Evolutionary conservation across 2,888 invertebrate genomes (phyloP).

Genomic region (Ormyrus nitidulus): DNA sequence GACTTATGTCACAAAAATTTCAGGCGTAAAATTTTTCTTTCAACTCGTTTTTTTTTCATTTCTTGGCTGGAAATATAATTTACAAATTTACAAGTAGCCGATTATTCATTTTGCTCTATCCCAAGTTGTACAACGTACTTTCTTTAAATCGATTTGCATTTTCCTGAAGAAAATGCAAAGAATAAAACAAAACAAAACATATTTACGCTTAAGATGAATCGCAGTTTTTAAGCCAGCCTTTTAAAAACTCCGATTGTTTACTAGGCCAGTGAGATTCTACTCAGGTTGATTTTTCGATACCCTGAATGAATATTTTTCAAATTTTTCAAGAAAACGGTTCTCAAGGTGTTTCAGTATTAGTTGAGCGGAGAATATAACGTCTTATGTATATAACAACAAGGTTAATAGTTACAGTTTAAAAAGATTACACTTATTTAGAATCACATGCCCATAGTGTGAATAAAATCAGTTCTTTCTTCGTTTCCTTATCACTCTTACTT

Average conservation of each 20-base stretch:
- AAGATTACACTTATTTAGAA: constrained; percentile 74
- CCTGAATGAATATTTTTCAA: constrained; percentile 25
- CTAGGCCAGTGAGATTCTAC: constrained; percentile 66
- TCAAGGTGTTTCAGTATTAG: constrained; percentile 41
- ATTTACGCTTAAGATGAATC: background rate
- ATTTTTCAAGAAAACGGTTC: constrained; percentile 48
- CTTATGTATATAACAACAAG: constrained; percentile 76
- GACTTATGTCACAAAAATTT: constrained; percentile 34
- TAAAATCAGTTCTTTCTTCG: constrained; percentile 48
- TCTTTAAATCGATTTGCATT: constrained; percentile 16
- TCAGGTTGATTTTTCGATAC: constrained; percentile 30
- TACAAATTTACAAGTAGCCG: constrained; percentile 47
- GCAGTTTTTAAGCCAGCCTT: constrained; percentile 33
- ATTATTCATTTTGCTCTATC: constrained; percentile 17
- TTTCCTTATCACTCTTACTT: too few species aligned
- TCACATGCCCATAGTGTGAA: constrained; percentile 65
- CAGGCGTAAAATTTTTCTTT: constrained; percentile 31
- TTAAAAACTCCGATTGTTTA: constrained; percentile 45
- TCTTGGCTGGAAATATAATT: constrained; percentile 24
- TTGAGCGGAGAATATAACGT: constrained; percentile 68
- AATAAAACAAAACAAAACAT: constrained; percentile 22
- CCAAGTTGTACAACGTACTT: constrained; percentile 35
- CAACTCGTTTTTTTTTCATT: constrained; percentile 6
- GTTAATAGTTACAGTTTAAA: constrained; percentile 73
- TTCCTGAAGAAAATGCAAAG: constrained; percentile 9